Conservation (phyloP, 2,113 vertebrate genomes). For the Nothocercus julius region DNA sequence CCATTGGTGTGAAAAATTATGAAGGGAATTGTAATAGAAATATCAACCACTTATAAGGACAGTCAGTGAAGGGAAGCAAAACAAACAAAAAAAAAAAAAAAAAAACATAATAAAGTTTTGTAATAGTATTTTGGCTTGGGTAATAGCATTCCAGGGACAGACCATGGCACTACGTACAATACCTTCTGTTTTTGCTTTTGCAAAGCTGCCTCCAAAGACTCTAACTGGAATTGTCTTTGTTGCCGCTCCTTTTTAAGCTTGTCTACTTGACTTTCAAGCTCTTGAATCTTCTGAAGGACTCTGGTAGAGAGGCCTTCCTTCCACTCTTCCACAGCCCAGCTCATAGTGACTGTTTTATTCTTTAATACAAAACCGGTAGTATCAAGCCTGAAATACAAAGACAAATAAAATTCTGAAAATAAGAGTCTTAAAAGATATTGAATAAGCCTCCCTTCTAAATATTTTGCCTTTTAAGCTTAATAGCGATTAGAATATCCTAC, state of each 20-base stretch:
- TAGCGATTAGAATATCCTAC: background rate
- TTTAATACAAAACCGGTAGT: background rate
- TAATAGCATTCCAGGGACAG: background rate
- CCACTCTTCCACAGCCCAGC: constrained; percentile 94
- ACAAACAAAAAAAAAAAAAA: background rate
- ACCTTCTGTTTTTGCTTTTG: constrained; percentile 96
- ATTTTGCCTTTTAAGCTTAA: background rate
- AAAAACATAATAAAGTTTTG: background rate
- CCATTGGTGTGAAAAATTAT: background rate
- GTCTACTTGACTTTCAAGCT: constrained; percentile 89
- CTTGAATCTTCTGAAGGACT: constrained; percentile 91
- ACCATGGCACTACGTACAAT: rapidly evolving
- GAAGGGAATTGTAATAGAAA: background rate
- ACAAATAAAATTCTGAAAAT: background rate
- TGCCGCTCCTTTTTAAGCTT: constrained; percentile 90
- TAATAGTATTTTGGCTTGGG: background rate
- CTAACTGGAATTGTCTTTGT: constrained; percentile 91
- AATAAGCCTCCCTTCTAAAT: rapidly evolving
- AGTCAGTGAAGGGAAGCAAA: background rate
- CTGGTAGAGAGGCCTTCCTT: constrained; percentile 90
- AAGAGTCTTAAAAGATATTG: background rate
- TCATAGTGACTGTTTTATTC: constrained; percentile 76
- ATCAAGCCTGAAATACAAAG: background rate
- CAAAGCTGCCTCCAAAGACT: constrained; percentile 87
- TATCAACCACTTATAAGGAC: background rate